Conservation (phyloP, 2,797 vertebrate species). For the Parauchenoglanis punctatus region DNA sequence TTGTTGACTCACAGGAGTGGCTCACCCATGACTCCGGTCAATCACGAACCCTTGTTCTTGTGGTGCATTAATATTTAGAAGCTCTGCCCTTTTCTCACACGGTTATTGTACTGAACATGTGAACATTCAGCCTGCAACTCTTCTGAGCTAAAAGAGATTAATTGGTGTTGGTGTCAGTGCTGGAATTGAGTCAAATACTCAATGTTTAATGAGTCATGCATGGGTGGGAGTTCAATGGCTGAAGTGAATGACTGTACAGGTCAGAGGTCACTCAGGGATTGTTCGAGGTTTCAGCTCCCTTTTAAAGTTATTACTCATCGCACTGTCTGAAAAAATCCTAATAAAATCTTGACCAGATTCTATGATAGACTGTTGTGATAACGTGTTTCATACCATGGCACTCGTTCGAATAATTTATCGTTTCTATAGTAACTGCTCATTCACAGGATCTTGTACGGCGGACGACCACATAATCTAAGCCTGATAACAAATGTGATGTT, state of each 20-base stretch:
- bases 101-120: conserved; percentile 13
- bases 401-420: too few species aligned
- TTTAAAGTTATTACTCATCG: background rate
- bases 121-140: conserved; percentile 30
- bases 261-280: conserved; percentile 21
- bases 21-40: background rate
- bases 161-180: conserved; percentile 35
- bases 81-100: conserved; percentile 37
- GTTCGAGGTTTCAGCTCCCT: background rate
- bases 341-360: background rate
- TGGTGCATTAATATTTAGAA: conserved; percentile 17
- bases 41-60: conserved; percentile 1
- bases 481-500: background rate
- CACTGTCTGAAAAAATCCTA: too few species aligned
- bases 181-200: background rate
- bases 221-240: conserved; percentile 28
- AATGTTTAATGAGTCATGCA: conserved; percentile 40
- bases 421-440: background rate
- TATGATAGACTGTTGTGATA: background rate
- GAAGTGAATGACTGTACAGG: conserved; percentile 23
- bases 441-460: too few species aligned
- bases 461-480: background rate
- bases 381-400: background rate
- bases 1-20: conserved; percentile 16
- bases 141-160: conserved; percentile 28